Evolutionary conservation across 2,113 vertebrate genomes (phyloP).

Genomic region (Pardalotus punctatus): DNA sequence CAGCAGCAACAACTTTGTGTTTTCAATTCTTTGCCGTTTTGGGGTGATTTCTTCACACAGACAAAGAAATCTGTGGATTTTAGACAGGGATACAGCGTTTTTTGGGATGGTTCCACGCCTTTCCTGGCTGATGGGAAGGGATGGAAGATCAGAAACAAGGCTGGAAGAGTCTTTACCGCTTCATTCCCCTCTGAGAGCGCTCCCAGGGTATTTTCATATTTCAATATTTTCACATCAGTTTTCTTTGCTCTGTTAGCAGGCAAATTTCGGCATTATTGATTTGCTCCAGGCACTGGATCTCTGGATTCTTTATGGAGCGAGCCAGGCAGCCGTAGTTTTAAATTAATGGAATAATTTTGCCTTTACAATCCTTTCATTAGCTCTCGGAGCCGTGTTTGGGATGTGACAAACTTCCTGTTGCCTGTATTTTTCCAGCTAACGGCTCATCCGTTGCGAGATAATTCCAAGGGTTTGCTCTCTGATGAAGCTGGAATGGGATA

Average conservation of each 20-base stretch:
- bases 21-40: not conserved
- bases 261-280: not conserved
- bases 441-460: not conserved
- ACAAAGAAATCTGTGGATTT: not conserved
- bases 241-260: not conserved
- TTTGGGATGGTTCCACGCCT: not conserved
- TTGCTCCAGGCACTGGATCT: not conserved
- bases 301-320: not conserved
- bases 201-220: not conserved
- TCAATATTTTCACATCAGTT: not conserved
- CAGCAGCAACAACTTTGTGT: not conserved
- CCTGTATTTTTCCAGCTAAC: not conserved
- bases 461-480: not conserved
- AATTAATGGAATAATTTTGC: not conserved
- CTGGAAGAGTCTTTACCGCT: not conserved
- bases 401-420: not conserved
- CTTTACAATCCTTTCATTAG: not conserved
- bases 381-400: not conserved
- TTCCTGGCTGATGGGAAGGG: not conserved
- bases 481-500: not conserved
- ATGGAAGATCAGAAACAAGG: not conserved
- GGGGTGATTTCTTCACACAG: not conserved
- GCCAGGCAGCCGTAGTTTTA: not conserved
- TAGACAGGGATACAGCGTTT: rapidly evolving
- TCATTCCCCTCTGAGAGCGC: not conserved